These are phyloP conservation scores for Hemistola chrysoprasaria DNA, from an alignment of 2,888 invertebrate genomes.

Conservation along the genomic window DNA sequence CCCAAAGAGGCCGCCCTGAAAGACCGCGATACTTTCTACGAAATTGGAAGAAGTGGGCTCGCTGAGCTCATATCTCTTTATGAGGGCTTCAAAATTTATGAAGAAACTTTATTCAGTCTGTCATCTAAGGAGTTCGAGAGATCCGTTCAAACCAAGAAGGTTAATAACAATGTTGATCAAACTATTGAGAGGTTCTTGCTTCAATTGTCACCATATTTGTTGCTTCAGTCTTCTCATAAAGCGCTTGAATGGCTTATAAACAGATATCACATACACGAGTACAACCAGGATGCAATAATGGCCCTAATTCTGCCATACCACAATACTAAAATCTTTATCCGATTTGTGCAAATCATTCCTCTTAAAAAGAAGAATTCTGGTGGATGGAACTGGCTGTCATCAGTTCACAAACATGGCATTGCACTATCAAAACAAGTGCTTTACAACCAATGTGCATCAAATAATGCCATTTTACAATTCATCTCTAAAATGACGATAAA, in stretches of 20 bases:
- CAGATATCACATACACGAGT: conserved; percentile 93
- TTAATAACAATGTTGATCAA: conserved; percentile 89
- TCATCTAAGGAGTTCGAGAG: conserved; percentile 91
- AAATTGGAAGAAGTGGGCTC: conserved; percentile 93
- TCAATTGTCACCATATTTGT: conserved; percentile 93
- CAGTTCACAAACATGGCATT: conserved; percentile 88
- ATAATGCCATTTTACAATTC: conserved; percentile 57
- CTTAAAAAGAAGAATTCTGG: conserved; percentile 79
- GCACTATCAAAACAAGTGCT: conserved; percentile 88
- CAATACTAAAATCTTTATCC: conserved; percentile 93
- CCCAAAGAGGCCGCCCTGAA: conserved; percentile 94
- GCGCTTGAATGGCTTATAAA: conserved; percentile 97
- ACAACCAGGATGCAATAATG: conserved; percentile 91
- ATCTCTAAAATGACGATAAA: conserved; percentile 53
- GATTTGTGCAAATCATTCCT: conserved; percentile 89
- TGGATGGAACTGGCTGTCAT: conserved; percentile 89
- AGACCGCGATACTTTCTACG: conserved; percentile 91
- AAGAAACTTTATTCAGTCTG: conserved; percentile 88
- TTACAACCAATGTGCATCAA: conserved; percentile 86
- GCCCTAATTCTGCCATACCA: conserved; percentile 95
- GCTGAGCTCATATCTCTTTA: conserved; percentile 90
- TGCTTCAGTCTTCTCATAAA: conserved; percentile 91
- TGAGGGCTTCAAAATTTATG: conserved; percentile 87
- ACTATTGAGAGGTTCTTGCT: conserved; percentile 90
- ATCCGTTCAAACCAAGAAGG: conserved; percentile 87